phyloP scores from a whole-genome alignment of 2,113 vertebrate species.

The Pseudopodoces humilis region DNA sequence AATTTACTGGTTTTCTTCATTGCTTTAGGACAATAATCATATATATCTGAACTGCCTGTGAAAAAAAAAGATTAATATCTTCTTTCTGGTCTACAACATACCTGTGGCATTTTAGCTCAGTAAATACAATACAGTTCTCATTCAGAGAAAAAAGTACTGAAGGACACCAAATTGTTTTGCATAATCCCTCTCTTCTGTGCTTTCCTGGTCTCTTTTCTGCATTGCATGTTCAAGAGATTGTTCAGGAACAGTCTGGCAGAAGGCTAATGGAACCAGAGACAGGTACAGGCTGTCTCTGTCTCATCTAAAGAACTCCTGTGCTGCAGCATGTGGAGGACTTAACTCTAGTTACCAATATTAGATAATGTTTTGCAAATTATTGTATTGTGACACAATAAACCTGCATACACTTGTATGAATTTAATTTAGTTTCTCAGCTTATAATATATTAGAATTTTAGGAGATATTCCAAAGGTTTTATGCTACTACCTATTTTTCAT shows the following conservation, averaged over 20 bases:
- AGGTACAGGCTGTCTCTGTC: neutral
- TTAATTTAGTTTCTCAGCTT: neutral
- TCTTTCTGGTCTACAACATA: neutral
- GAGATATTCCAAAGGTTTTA: neutral
- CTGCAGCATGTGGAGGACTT: neutral
- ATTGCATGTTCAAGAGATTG: neutral
- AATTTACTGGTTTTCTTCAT: neutral
- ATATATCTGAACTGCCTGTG: neutral
- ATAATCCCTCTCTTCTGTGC: neutral
- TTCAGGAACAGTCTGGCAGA: neutral
- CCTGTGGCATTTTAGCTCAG: neutral
- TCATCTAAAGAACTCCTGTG: neutral
- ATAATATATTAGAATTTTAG: neutral
- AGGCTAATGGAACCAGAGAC: neutral
- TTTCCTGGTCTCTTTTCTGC: neutral
- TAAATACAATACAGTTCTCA: neutral
- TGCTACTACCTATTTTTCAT: neutral
- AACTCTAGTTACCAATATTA: neutral
- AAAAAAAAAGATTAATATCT: neutral
- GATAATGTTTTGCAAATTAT: neutral
- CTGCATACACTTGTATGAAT: neutral
- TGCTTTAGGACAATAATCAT: neutral
- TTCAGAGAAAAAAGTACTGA: neutral
- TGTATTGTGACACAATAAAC: neutral
- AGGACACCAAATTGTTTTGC: neutral